Evolutionary conservation across 2,888 invertebrate genomes (phyloP).

Genomic region (Eupithecia abbreviata): DNA sequence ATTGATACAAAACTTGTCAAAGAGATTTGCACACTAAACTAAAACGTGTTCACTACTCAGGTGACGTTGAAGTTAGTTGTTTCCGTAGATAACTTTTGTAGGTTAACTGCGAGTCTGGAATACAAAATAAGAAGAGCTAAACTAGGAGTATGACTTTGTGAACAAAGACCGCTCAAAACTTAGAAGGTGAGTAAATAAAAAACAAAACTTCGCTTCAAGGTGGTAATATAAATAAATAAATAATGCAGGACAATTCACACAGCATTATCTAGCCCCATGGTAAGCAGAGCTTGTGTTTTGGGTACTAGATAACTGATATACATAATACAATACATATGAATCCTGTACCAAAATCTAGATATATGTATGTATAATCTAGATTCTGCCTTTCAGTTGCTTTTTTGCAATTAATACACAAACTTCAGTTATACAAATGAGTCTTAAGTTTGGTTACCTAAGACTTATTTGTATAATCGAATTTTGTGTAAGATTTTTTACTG

Average conservation of each 20-base stretch:
- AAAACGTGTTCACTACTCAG: slow-evolving; percentile 1
- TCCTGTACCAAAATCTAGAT: neutral
- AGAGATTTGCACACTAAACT: slow-evolving; percentile 11
- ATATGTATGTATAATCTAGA: neutral
- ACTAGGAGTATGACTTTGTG: neutral
- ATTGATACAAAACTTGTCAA: slow-evolving; percentile 24
- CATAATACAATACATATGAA: neutral
- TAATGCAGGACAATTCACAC: too few relatives aligned
- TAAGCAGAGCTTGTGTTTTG: too few relatives aligned
- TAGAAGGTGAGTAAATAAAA: neutral
- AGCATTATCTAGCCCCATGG: too few relatives aligned
- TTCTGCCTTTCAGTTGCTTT: neutral
- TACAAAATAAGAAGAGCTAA: slow-evolving; percentile 1
- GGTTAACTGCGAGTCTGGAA: slow-evolving; percentile 11
- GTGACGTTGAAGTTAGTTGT: slow-evolving; percentile 5
- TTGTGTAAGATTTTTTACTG: neutral
- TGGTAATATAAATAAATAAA: neutral
- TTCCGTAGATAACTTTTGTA: slow-evolving; percentile 9
- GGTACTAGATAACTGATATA: too few relatives aligned
- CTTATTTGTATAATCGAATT: too few relatives aligned
- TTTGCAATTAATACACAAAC: neutral
- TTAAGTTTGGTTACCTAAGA: neutral
- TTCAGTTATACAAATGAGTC: too few relatives aligned
- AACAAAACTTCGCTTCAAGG: neutral
- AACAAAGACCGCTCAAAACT: neutral